Evolutionary conservation across 2,797 vertebrate genomes (phyloP), one percentile per base, ranked within the genome.

Genomic region (Lagorchestes hirsutus): DNA sequence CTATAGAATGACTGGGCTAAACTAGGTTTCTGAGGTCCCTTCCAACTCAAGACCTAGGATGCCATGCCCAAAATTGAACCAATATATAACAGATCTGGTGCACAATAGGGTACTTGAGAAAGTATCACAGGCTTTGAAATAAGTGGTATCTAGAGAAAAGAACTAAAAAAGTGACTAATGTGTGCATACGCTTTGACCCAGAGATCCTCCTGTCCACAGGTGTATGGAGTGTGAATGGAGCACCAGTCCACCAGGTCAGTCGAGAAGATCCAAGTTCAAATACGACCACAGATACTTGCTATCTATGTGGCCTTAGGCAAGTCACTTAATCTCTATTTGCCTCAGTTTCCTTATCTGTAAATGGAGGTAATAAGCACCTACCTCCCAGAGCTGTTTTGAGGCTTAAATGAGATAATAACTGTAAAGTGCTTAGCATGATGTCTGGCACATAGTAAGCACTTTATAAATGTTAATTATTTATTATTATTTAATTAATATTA

Each of bases 101-200:
- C 54, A 11, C 87, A 58, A 0, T 92, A 46, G 57, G 92, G 87
- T 24, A 58, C 67, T 90, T 29, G 12, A 93, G 91, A 93, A 55
- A 50, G 54, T 62, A 22, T 46, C 92, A 16, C 57, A 62, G 56
- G 46, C 67, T 90, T 96, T 97, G 31, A 92, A 94, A 91, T 91
- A 67, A 14, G 55, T 97, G 12, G 58, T 92, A 94, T 56, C 91
- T 93, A 94, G 62, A 82, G 62, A 22, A 74, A 74, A 40, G 18
- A 8, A 58, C 74, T 96, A 93, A 90, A 90, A 92, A 94, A 96
- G 92, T 50, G 59, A 74, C 13, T 40, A 40, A 74, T 22, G 16
- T 40, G 67, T 40, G 40, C 28, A 9, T 74, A 10, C n/a, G 24
- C 18, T 74, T 74, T 40, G n/a, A 40, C n/a, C 1, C n/a, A 74